phyloP scores from a whole-genome alignment of 2,113 vertebrate species.

The Sylvicapra grimmia region DNA sequence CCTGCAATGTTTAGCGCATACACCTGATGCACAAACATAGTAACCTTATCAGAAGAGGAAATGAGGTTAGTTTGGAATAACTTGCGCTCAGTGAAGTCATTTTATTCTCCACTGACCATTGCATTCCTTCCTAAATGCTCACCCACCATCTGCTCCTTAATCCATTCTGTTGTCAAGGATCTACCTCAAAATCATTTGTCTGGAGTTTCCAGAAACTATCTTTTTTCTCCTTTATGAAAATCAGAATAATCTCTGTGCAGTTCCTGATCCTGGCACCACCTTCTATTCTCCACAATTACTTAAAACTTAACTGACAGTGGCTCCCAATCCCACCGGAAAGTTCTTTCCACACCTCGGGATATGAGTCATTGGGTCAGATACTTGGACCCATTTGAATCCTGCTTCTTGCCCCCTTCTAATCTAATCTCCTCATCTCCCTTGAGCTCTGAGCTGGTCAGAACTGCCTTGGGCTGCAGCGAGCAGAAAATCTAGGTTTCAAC shows the following conservation, averaged over 20 bases:
- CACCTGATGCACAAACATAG: slow-evolving; percentile 53
- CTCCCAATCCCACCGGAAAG: not conserved
- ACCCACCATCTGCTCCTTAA: slow-evolving; percentile 61
- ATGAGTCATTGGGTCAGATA: slow-evolving; percentile 43
- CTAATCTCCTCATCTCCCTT: slow-evolving; percentile 33
- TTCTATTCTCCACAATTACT: slow-evolving; percentile 22
- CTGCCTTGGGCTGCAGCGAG: not conserved
- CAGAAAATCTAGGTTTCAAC: not conserved
- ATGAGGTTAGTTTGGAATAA: slow-evolving; percentile 62
- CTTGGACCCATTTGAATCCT: not conserved
- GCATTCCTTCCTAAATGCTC: slow-evolving; percentile 68
- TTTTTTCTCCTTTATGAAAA: slow-evolving; percentile 21
- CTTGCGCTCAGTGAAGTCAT: slow-evolving; percentile 61
- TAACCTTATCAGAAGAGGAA: slow-evolving; percentile 69
- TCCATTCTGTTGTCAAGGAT: slow-evolving; percentile 46
- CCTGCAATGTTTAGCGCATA: slow-evolving; percentile 25
- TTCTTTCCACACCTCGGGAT: slow-evolving; percentile 37
- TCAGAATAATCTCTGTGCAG: slow-evolving; percentile 16
- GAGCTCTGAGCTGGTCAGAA: slow-evolving; percentile 8
- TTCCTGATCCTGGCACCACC: slow-evolving; percentile 39
- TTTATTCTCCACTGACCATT: slow-evolving; percentile 51
- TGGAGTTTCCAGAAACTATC: slow-evolving; percentile 48
- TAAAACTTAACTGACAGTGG: not conserved
- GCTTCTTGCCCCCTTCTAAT: slow-evolving; percentile 19
- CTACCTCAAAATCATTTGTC: slow-evolving; percentile 46